Evolutionary conservation across 2,888 invertebrate genomes (phyloP).

Genomic region (Machimus rusticus): DNA sequence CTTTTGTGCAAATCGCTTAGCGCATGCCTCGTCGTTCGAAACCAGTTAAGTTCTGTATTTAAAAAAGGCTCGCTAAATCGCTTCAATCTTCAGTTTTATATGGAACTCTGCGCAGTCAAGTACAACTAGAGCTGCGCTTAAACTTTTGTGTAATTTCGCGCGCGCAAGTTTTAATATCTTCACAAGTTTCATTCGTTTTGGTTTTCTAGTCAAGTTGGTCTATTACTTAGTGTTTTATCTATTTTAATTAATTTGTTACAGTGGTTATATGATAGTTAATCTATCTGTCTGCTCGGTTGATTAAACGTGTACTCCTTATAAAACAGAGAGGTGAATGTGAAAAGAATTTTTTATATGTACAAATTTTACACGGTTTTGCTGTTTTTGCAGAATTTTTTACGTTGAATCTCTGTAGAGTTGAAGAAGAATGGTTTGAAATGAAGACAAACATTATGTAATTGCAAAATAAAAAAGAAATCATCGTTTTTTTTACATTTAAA

Average conservation of each 20-base stretch:
- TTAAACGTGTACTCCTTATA: not conserved
- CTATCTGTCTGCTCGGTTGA: not conserved
- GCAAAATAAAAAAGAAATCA: not conserved
- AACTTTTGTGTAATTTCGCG: not conserved
- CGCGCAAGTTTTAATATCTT: not conserved
- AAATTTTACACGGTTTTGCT: not conserved
- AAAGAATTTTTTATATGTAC: not conserved
- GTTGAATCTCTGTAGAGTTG: not conserved
- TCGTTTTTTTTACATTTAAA: not conserved
- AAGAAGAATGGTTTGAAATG: not conserved
- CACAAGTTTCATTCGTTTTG: not conserved
- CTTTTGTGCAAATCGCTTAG: not conserved
- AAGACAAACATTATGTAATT: not conserved
- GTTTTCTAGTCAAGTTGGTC: not conserved
- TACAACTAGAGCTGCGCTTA: not conserved
- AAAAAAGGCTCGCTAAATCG: constrained; percentile 4
- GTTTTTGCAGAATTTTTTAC: not conserved
- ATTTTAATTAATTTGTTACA: not conserved
- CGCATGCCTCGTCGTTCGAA: not conserved
- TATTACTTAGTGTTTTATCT: not conserved
- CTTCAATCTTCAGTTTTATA: not conserved
- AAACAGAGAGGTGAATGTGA: not conserved
- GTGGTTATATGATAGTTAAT: not conserved
- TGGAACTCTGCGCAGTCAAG: not conserved
- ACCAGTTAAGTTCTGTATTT: constrained; percentile 19